phyloP scores from a whole-genome alignment of 2,113 vertebrate genomes.

The Petroica traversi region DNA sequence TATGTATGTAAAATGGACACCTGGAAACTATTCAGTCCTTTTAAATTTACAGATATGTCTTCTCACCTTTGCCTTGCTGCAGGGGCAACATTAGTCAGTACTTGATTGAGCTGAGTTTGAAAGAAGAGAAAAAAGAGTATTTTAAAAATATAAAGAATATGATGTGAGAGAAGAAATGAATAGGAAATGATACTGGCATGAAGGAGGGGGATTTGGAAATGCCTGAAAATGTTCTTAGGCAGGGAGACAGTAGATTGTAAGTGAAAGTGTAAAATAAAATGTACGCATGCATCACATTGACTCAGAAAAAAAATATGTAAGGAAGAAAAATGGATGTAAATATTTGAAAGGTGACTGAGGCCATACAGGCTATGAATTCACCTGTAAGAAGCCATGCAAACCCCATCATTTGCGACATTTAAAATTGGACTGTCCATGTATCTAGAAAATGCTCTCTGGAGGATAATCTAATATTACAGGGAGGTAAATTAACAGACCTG shows the following conservation, averaged over 20 bases:
- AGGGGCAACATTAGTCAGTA: not conserved
- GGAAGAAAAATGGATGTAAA: not conserved
- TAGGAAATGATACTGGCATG: not conserved
- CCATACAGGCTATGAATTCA: not conserved
- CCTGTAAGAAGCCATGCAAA: not conserved
- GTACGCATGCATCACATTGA: rapidly evolving
- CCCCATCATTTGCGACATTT: not conserved
- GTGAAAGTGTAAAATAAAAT: not conserved
- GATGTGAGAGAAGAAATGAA: not conserved
- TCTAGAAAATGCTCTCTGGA: constrained; percentile 14
- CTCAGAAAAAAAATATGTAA: not conserved
- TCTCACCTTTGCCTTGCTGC: not conserved
- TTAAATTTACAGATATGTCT: not conserved
- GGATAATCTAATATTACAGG: constrained; percentile 3
- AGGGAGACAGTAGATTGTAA: not conserved
- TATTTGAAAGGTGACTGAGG: not conserved
- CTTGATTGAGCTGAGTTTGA: not conserved
- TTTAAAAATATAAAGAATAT: not conserved
- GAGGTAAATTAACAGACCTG: constrained; percentile 14
- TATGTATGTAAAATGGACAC: not conserved
- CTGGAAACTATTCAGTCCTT: not conserved
- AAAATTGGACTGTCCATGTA: not conserved
- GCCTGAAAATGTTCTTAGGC: not conserved
- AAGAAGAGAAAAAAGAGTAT: not conserved
- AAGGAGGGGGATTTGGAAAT: not conserved